Evolutionary conservation across 2,113 vertebrate species (phyloP).

Genomic region (Herpetotheres cachinnans): DNA sequence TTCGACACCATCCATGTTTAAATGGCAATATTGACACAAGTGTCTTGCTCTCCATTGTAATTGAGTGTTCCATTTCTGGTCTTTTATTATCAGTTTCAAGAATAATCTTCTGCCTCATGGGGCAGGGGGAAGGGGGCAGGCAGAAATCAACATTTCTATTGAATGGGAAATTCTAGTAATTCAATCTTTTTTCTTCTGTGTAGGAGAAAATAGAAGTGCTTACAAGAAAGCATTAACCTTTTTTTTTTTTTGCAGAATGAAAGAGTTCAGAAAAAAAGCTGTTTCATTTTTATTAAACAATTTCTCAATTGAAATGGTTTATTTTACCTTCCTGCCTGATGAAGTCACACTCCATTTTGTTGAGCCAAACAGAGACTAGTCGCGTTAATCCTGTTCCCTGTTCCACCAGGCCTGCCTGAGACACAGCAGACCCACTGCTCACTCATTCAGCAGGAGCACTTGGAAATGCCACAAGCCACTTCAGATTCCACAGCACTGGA

Average conservation of each 20-base stretch:
- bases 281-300: conserved; percentile 28
- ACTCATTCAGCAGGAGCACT: not conserved
- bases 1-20: not conserved
- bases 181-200: not conserved
- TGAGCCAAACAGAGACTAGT: not conserved
- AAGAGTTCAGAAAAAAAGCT: not conserved
- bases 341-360: not conserved
- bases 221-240: not conserved
- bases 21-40: conserved; percentile 21
- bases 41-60: not conserved
- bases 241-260: not conserved
- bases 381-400: not conserved
- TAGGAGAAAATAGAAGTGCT: conserved; percentile 25
- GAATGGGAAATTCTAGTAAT: conserved; percentile 37
- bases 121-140: not conserved
- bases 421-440: not conserved
- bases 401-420: not conserved
- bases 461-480: not conserved
- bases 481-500: not conserved
- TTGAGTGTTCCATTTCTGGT: conserved; percentile 2
- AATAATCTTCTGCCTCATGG: conserved; percentile 25
- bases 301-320: not conserved
- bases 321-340: not conserved
- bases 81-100: conserved; percentile 32
- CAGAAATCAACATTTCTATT: conserved; percentile 32